Percentiles rank a stretch among this genome's conserved stretches.
Conservation (phyloP, 2,797 vertebrate genomes). For the Catostomus latipinnis region DNA sequence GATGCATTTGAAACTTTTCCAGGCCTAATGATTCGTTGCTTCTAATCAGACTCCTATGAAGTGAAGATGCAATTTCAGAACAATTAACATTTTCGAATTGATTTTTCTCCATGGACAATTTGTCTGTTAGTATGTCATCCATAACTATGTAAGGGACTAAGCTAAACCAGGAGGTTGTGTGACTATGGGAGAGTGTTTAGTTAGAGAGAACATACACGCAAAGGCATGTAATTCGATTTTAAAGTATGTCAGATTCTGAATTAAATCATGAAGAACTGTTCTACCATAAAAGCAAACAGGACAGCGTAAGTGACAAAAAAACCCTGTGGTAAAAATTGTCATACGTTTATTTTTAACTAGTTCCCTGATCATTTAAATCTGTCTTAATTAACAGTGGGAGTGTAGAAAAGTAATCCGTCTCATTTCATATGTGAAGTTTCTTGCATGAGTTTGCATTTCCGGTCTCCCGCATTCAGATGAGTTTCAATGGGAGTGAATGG, state of each 20-base stretch:
- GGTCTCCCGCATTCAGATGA: no score
- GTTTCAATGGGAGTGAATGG: no score
- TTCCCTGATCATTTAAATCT: no score
- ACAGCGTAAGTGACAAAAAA: slow-evolving; percentile 54
- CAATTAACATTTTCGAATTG: slow-evolving; percentile 72
- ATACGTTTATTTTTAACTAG: no score
- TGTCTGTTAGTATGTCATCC: slow-evolving; percentile 68
- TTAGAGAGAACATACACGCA: not conserved
- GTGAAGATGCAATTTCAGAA: no score
- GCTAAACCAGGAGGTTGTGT: slow-evolving; percentile 50
- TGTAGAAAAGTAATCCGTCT: no score
- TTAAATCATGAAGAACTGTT: not conserved
- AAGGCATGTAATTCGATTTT: not conserved
- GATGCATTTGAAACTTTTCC: no score
- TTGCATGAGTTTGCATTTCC: no score
- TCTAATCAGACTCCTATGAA: no score
- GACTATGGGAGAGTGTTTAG: slow-evolving; percentile 15
- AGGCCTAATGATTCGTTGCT: no score
- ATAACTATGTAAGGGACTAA: slow-evolving; percentile 69
- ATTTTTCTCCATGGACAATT: slow-evolving; percentile 77
- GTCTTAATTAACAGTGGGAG: no score
- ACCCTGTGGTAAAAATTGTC: slow-evolving; percentile 63
- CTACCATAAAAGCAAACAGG: slow-evolving; percentile 15
- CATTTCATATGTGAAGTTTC: no score
- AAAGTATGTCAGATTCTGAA: not conserved